Base-by-base conservation (phyloP, 2,888 invertebrate genomes). In the Creontiades dilutus region DNA sequence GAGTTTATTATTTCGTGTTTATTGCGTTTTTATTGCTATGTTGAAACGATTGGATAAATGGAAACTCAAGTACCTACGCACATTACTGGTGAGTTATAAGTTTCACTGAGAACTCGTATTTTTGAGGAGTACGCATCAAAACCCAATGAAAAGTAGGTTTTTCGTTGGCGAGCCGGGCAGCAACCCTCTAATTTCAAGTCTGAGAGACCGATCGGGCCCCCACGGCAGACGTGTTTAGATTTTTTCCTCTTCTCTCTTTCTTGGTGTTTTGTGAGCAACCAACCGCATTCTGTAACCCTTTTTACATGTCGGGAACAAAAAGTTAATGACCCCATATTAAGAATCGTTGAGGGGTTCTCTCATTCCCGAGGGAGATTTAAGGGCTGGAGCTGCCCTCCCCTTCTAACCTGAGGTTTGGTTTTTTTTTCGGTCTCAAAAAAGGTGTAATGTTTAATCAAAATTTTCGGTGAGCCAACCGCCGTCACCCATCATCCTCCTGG, bases 371-470 rank as follows among this genome's bases (percentile, higher is more conserved):
- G 47, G 23, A 82, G 48, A 82, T 82, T 82, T 48, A 80, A 28
- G 52, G 52, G 82, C 14, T 82, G 52, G 27, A 12, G 23, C 52
- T 52, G n/a, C 80, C 80, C 19, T 48, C 82, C 48, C 27, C 19
- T 52, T 80, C 23, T 52, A 23, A 11, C 16, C 37, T 7, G 37
- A 7, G 37, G 37, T 37, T 37, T 7, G 37, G 37, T 37, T 37
- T 37, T 37, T 37, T 37, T 37, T 37, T 37, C 2, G 13, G 55
- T 9, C 88, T 52, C 80, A 88, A 88, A 86, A 85, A 88, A 88
- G 88, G 88, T 88, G 88, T 88, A 88, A 88, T 88, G 88, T 88
- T 88, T 88, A 88, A 88, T 88, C 88, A 88, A 88, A 76, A 88
- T 88, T 85, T 85, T 57, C 68, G 23, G 27, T 11, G 68, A 57